These are phyloP conservation scores for Lasioglossum morio DNA, from an alignment of 2,888 invertebrate species.

Conservation along the genomic window DNA sequence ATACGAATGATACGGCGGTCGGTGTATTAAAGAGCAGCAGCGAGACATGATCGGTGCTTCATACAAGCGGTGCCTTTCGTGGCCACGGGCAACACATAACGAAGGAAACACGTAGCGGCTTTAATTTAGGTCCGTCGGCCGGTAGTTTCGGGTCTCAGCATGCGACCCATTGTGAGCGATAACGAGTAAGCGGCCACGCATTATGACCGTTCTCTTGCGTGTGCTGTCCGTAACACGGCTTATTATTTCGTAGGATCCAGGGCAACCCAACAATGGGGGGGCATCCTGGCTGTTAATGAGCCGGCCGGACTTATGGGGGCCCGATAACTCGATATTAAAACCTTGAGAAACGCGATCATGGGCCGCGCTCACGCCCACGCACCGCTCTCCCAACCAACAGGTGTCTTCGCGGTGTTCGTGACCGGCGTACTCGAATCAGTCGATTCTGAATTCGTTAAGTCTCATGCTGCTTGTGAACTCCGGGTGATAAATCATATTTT, in stretches of 20 bases:
- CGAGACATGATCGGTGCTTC: background rate
- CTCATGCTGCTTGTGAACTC: background rate
- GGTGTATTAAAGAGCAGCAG: background rate
- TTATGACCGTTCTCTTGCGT: slow-evolving; percentile 49
- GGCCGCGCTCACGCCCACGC: slow-evolving; percentile 23
- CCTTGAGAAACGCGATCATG: slow-evolving; percentile 33
- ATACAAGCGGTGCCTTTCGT: background rate
- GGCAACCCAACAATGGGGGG: slow-evolving; percentile 11
- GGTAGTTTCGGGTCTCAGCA: slow-evolving; percentile 73
- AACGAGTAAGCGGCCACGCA: slow-evolving; percentile 69
- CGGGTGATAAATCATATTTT: background rate
- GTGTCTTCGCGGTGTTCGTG: slow-evolving; percentile 17
- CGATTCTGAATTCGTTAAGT: background rate
- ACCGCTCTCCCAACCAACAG: slow-evolving; percentile 25
- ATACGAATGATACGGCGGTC: background rate
- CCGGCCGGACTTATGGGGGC: slow-evolving; percentile 17
- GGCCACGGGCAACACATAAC: slow-evolving; percentile 22
- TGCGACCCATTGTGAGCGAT: slow-evolving; percentile 69
- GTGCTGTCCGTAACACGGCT: slow-evolving; percentile 52
- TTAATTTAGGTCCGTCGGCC: slow-evolving; percentile 60
- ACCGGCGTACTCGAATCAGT: slow-evolving; percentile 12
- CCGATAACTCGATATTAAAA: slow-evolving; percentile 37
- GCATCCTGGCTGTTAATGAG: slow-evolving; percentile 48
- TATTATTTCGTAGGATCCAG: slow-evolving; percentile 57
- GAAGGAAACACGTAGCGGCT: slow-evolving; percentile 39